Evolutionary conservation across 2,797 vertebrate species (phyloP).

Genomic region (Glossophaga mutica): DNA sequence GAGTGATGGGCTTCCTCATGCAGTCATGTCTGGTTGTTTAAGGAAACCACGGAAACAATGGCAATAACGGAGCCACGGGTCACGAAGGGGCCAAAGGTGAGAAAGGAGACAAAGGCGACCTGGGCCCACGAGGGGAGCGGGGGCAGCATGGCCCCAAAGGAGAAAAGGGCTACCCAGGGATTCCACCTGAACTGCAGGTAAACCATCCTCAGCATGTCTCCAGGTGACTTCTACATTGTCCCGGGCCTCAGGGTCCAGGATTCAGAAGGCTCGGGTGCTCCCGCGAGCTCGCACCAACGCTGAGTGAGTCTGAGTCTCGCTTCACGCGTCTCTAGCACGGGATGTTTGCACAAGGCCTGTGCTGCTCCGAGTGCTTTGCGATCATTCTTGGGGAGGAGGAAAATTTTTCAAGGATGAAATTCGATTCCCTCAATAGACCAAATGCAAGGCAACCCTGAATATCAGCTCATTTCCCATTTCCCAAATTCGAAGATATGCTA

Average conservation of each 20-base stretch:
- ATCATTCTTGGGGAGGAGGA: background rate
- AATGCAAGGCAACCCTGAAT: background rate
- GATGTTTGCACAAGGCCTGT: background rate
- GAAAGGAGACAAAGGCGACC: slow-evolving; percentile 87
- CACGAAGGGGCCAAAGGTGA: slow-evolving; percentile 86
- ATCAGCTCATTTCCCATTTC: background rate
- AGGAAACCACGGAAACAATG: slow-evolving; percentile 89
- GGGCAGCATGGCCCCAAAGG: slow-evolving; percentile 86
- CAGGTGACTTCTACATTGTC: background rate
- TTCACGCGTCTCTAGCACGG: fast-evolving
- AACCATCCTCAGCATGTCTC: fast-evolving
- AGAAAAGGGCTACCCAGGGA: slow-evolving; percentile 85
- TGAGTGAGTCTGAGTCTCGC: background rate
- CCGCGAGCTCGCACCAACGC: fast-evolving
- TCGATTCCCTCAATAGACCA: background rate
- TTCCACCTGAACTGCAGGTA: slow-evolving; percentile 88
- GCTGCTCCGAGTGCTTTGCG: background rate
- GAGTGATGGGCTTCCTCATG: background rate
- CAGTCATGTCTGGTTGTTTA: slow-evolving; percentile 47
- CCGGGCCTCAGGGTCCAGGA: background rate
- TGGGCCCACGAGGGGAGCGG: slow-evolving; percentile 85
- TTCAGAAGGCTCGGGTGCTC: background rate
- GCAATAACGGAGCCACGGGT: slow-evolving; percentile 87
- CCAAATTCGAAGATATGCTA: background rate
- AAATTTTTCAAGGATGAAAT: background rate